Conservation (phyloP, 35 echinoderm and acorn worm species). For the Heliocidaris erythrogramma region DNA sequence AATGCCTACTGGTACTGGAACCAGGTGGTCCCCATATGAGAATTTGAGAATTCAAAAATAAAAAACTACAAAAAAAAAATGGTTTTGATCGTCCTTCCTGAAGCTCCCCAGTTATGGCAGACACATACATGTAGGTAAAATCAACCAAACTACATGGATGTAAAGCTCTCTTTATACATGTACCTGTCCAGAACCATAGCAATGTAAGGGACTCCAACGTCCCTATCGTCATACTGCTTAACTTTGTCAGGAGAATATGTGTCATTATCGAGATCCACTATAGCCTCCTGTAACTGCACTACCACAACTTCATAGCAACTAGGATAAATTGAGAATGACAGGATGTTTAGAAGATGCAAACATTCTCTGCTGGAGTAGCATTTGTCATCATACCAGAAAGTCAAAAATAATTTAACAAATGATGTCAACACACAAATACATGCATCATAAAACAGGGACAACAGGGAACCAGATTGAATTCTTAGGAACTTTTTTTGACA, state of each 20-base stretch:
- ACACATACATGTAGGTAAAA: background rate
- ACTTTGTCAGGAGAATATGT: background rate
- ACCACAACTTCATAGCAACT: constrained; percentile 16
- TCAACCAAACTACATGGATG: background rate
- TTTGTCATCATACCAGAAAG: too few species aligned
- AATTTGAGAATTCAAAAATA: too few species aligned
- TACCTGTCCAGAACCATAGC: background rate
- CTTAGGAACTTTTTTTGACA: too few species aligned
- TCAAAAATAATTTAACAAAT: too few species aligned
- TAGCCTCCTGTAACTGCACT: background rate
- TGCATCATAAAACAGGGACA: background rate
- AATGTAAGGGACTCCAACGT: background rate
- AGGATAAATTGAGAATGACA: too few species aligned
- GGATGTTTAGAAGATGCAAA: too few species aligned
- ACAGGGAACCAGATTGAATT: background rate
- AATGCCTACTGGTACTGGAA: too few species aligned
- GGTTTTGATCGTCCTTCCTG: too few species aligned
- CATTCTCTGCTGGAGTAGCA: too few species aligned
- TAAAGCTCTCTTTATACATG: background rate
- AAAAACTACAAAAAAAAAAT: too few species aligned
- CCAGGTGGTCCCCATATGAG: too few species aligned
- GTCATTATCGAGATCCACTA: background rate
- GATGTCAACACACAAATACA: too few species aligned
- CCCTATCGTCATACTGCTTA: background rate
- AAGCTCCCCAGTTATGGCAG: background rate